Base-by-base conservation (phyloP, 2,888 invertebrate genomes). In the Lasioglossum vierecki region DNA sequence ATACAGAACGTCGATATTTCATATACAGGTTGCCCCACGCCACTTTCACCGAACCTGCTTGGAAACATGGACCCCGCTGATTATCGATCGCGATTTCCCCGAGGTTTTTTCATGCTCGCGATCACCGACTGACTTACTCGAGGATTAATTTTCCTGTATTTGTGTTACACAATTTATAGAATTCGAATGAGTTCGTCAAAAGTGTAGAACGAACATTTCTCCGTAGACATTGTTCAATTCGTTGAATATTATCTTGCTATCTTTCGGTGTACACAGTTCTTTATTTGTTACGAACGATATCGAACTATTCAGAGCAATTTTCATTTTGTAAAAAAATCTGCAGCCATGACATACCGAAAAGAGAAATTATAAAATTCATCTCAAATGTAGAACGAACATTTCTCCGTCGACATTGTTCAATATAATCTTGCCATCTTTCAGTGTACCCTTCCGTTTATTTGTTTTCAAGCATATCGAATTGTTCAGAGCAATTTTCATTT, bases 31-130 rank as follows among this genome's bases (percentile, higher is more conserved):
- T 85, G 75, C 73, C 26, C 30, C 78, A 35, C 44, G 68, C 57
- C 73, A 85, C 85, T 85, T 85, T 85, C 85, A 85, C 85, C 84
- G 18, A 85, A 85, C 79, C 66, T 76, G 44, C 71, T 71, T 39
- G 73, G 35, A 22, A 74, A 49, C 26, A 46, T 6, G 35, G 30
- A 49, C 63, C 18, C 41, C 11, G 22, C n/a, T 39, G 71, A 75
- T 76, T 74, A 77, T 85, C 76, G 53, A 57, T 84, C 72, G 71
- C 53, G 26, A 41, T 72, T 79, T 73, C 44, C 72, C 30, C 79
- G 60, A 13, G 35, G 71, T 30, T 66, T 76, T 41, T 41, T 35
- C 44, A 49, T 6, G 13, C n/a, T 53, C 49, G n/a, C 60, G 60
- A 18, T 46, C 15, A 15, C 46, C 5, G 46, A 46, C 39, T 35